Evolutionary conservation across 2,113 vertebrate species (phyloP).

Genomic region (Tringa solitaria): DNA sequence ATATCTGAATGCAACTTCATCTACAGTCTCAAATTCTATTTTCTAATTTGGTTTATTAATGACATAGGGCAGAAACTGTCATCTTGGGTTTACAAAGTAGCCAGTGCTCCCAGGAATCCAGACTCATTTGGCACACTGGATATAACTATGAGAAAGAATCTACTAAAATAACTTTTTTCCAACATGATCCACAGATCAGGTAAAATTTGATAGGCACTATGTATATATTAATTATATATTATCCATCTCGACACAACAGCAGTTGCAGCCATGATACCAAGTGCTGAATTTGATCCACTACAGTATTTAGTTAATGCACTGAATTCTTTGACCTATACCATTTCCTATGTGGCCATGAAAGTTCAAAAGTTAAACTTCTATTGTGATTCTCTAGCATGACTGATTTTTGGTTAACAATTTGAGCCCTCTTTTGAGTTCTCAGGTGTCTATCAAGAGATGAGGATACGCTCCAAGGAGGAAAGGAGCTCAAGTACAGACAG

Average conservation of each 20-base stretch:
- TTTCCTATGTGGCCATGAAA: background rate
- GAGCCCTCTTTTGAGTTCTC: background rate
- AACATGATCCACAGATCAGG: background rate
- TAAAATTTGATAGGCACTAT: background rate
- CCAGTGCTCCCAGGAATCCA: background rate
- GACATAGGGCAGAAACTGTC: background rate
- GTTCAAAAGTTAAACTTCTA: background rate
- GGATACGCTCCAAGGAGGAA: background rate
- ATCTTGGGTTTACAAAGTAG: background rate
- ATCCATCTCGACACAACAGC: background rate
- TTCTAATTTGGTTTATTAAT: background rate
- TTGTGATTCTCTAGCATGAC: background rate
- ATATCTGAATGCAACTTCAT: background rate
- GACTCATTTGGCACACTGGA: background rate
- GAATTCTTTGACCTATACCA: background rate
- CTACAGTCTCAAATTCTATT: background rate
- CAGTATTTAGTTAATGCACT: background rate
- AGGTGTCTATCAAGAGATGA: background rate
- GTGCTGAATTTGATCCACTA: background rate
- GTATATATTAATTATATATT: background rate
- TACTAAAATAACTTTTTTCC: background rate
- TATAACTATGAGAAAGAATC: background rate
- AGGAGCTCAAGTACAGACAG: background rate
- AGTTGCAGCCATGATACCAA: background rate
- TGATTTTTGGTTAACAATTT: background rate